These are phyloP conservation scores for Stenchaetothrips biformis DNA, from an alignment of 2,888 invertebrate species.

Conservation along the genomic window DNA sequence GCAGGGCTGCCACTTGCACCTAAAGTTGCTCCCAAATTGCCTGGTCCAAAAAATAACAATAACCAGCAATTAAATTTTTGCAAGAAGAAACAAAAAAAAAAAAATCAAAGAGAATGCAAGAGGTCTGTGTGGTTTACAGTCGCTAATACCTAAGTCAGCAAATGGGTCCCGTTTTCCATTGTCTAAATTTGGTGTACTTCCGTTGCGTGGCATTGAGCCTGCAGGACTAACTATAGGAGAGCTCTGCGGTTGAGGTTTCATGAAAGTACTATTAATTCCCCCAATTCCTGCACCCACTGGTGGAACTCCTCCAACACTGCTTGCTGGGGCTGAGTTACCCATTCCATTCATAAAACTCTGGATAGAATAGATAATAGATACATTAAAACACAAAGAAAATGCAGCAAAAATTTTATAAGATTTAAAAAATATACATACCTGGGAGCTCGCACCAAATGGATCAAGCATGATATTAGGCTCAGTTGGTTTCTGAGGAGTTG, in stretches of 20 bases:
- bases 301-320: not conserved
- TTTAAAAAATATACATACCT: not conserved
- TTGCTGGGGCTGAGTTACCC: not conserved
- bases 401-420: not conserved
- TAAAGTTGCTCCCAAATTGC: conserved; percentile 44
- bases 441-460: conserved; percentile 56
- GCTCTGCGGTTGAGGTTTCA: conserved; percentile 11
- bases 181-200: conserved; percentile 52
- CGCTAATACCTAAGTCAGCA: conserved; percentile 57
- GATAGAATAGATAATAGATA: not conserved
- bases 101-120: not conserved
- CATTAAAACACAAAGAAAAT: not conserved
- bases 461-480: conserved; percentile 52
- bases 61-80: not conserved
- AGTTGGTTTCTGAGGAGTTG: conserved; percentile 1
- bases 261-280: conserved; percentile 40
- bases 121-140: not conserved
- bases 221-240: conserved; percentile 20
- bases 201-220: conserved; percentile 45
- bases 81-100: not conserved
- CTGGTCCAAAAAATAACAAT: conserved; percentile 31
- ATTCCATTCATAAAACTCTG: conserved; percentile 24
- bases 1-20: conserved; percentile 28
- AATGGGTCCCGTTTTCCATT: conserved; percentile 62
- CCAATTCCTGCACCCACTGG: conserved; percentile 31